These are phyloP conservation scores for Sebastes steindachneri DNA, from an alignment of 2,797 vertebrate species.

Conservation along the genomic window DNA sequence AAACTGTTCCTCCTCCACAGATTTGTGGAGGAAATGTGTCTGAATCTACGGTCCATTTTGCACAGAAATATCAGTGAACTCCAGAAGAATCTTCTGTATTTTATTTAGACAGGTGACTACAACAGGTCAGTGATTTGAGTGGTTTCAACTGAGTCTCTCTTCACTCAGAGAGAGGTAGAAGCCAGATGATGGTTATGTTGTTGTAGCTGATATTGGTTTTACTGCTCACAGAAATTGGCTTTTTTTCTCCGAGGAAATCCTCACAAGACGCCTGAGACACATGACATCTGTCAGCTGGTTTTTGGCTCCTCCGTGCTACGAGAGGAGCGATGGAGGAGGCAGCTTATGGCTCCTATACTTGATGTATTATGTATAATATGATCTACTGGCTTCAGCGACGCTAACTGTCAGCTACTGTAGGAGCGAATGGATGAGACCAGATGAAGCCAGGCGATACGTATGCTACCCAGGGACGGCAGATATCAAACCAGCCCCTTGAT, in stretches of 20 bases:
- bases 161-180: background rate
- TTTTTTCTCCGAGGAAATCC: slow-evolving; percentile 36
- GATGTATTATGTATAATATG: slow-evolving; percentile 63
- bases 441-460: slow-evolving; percentile 35
- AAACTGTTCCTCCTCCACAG: background rate
- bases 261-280: background rate
- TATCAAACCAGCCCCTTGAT: slow-evolving; percentile 32
- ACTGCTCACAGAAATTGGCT: slow-evolving; percentile 17
- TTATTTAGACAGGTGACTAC: background rate
- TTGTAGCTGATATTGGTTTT: slow-evolving; percentile 26
- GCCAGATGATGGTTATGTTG: background rate
- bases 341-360: slow-evolving; percentile 37
- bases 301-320: background rate
- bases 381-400: slow-evolving; percentile 34
- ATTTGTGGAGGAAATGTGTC: no score
- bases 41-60: no score
- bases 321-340: slow-evolving; percentile 21
- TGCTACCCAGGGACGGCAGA: slow-evolving; percentile 33
- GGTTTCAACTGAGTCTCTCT: background rate
- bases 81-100: background rate
- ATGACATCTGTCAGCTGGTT: slow-evolving; percentile 4
- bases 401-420: slow-evolving; percentile 52
- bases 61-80: no score
- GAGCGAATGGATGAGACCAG: slow-evolving; percentile 56
- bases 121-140: background rate